Evolutionary conservation across 2,113 vertebrate genomes (phyloP).

Genomic region (Takifugu flavidus): DNA sequence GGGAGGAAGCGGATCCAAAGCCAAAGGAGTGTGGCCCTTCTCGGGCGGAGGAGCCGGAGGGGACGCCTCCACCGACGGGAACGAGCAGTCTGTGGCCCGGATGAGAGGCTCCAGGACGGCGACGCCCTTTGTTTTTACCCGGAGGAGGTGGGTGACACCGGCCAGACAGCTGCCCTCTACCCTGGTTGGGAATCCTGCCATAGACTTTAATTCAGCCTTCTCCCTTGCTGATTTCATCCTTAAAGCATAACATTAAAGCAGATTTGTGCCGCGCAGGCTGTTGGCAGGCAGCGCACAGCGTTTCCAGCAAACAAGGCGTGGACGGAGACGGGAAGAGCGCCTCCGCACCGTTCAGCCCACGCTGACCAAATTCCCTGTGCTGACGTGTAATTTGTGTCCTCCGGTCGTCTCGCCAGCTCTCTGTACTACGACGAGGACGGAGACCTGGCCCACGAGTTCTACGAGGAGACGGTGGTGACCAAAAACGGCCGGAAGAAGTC

Average conservation of each 20-base stretch:
- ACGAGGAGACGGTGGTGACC: slow-evolving; percentile 94
- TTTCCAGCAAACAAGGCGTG: no score
- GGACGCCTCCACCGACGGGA: slow-evolving; percentile 68
- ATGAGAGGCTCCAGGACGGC: slow-evolving; percentile 76
- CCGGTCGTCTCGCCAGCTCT: slow-evolving; percentile 76
- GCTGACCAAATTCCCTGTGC: neutral
- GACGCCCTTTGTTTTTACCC: slow-evolving; percentile 88
- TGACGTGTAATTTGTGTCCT: neutral
- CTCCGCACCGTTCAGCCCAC: neutral
- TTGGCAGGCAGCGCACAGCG: no score
- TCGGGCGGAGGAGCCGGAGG: slow-evolving; percentile 72
- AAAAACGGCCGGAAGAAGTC: slow-evolving; percentile 94
- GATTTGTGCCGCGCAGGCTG: no score
- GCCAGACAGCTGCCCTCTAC: no score
- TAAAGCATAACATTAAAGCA: no score
- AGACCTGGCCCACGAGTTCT: slow-evolving; percentile 96
- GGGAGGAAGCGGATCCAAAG: slow-evolving; percentile 90
- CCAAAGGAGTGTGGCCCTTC: slow-evolving; percentile 87
- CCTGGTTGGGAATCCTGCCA: no score
- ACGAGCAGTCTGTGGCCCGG: slow-evolving; percentile 82
- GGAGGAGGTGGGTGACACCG: slow-evolving; percentile 79
- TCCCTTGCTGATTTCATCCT: no score
- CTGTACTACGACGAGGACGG: slow-evolving; percentile 97
- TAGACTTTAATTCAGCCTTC: no score
- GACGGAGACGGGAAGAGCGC: neutral